Base-by-base conservation (phyloP, 2,888 invertebrate species). In the Oxystoma pomonae region DNA sequence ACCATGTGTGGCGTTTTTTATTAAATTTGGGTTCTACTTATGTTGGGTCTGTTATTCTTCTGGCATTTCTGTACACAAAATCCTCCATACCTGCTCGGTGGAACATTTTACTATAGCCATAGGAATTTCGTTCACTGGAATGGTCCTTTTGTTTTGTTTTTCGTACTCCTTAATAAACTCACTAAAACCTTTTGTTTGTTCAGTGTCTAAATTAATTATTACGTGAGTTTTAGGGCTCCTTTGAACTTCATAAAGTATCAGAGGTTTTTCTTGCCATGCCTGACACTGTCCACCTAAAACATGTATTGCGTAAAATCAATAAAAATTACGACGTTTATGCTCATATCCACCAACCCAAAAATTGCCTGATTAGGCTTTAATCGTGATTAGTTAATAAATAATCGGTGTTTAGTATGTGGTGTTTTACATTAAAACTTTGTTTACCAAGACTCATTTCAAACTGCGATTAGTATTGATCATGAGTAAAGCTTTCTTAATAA, bases 231-330 rank as follows among this genome's bases (percentile, higher is more conserved):
- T 67, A 20, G 57, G 58, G 20, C 67, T 70, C 22, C 61, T 63
- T 22, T 62, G 66, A 7, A 77, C 65, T 22, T 72, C 68, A 18
- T 68, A 58, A n/a, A 70, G 35, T 9, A 67, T 64, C 49, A 73
- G 62, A 51, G 68, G 68, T 59, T 72, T 64, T 58, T 70, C 68
- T 60, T 75, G 71, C 74, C 75, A 77, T 7, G 72, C 70, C 52
- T 75, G 68, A 35, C 70, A 68, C 22, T 61, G 64, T 18, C 81
- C 80, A 71, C 85, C 85, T 73, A 75, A 74, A 63, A 78, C 76
- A 20, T n/a, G 12, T 52, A 20, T 63, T 60, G 59, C 1, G 18
- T 55, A 60, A 50, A 18, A n/a, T 20, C 18, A 53, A 16, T 65
- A 20, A 35, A 20, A 16, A 61, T n/a, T n/a, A n/a, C n/a, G n/a